Evolutionary conservation across 2,113 vertebrate genomes (phyloP).

Genomic region (Ranitomeya variabilis): DNA sequence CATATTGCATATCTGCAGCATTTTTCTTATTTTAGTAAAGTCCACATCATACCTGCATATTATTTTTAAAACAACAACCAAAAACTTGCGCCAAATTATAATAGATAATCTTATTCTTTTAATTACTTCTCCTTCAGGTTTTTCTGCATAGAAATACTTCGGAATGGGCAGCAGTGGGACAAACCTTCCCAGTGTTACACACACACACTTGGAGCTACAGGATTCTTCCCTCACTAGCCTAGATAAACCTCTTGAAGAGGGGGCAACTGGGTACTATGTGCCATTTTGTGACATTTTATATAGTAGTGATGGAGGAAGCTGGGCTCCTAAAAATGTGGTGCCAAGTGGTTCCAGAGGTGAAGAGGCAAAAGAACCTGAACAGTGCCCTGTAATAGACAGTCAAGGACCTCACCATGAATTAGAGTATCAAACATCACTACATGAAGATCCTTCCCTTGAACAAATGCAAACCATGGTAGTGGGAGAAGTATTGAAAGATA

Average conservation of each 20-base stretch:
- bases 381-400: constrained; percentile 95
- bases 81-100: not conserved
- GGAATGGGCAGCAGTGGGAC: constrained; percentile 82
- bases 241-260: constrained; percentile 76
- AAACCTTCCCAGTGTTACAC: constrained; percentile 66
- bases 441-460: constrained; percentile 89
- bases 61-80: not conserved
- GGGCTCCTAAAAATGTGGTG: constrained; percentile 73
- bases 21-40: not conserved
- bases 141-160: constrained; percentile 49
- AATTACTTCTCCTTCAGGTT: constrained; percentile 59
- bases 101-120: not conserved
- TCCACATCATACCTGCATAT: not conserved
- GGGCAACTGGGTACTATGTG: constrained; percentile 78
- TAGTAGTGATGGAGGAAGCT: constrained; percentile 75
- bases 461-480: constrained; percentile 97
- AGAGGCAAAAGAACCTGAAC: constrained; percentile 81
- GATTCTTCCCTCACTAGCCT: constrained; percentile 71
- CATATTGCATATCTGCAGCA: not conserved
- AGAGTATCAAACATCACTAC: constrained; percentile 75
- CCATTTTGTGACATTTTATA: constrained; percentile 91
- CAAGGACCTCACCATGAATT: constrained; percentile 80
- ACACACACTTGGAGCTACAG: constrained; percentile 66
- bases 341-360: constrained; percentile 61
- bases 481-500: constrained; percentile 95